Percentiles rank a stretch among this genome's conserved stretches.
Conservation (phyloP, 2,888 invertebrate genomes). For the Lordiphosa fenestrarum region DNA sequence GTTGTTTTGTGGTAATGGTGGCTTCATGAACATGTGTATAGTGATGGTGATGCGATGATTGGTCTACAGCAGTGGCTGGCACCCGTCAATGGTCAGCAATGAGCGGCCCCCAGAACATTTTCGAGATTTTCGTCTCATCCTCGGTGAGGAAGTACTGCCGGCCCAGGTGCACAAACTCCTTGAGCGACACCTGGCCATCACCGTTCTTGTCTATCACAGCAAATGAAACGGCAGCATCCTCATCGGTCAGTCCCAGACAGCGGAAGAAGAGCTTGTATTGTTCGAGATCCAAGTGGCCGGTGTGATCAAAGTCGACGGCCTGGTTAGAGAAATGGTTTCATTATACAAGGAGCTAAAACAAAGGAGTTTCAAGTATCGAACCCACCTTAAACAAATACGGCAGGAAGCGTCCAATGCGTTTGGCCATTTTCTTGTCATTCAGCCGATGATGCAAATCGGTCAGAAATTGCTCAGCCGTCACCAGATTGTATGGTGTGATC, state of each 20-base stretch:
- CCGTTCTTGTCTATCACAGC: conserved; percentile 89
- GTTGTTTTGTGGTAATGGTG: conserved; percentile 12
- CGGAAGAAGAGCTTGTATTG: conserved; percentile 92
- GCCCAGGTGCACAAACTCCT: conserved; percentile 90
- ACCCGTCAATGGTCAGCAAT: conserved; percentile 82
- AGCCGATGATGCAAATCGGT: conserved; percentile 91
- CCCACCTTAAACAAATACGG: conserved; percentile 89
- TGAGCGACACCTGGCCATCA: conserved; percentile 88
- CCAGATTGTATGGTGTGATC: conserved; percentile 89
- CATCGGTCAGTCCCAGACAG: conserved; percentile 87
- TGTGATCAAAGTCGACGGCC: conserved; percentile 91
- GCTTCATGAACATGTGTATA: conserved; percentile 38
- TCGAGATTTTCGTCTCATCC: conserved; percentile 88
- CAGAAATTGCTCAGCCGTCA: conserved; percentile 90
- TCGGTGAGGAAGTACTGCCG: conserved; percentile 90
- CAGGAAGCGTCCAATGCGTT: conserved; percentile 88
- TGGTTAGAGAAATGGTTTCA: conserved; percentile 64
- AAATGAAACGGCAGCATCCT: conserved; percentile 89
- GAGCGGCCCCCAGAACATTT: conserved; percentile 93
- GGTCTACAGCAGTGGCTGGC: conserved; percentile 67
- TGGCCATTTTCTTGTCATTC: conserved; percentile 87
- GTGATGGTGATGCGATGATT: conserved; percentile 13
- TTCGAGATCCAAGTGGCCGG: conserved; percentile 88
- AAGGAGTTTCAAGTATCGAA: too few relatives aligned
- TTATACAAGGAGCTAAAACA: too few relatives aligned